Evolutionary conservation across 2,113 vertebrate genomes (phyloP).

Genomic region (Promerops cafer): DNA sequence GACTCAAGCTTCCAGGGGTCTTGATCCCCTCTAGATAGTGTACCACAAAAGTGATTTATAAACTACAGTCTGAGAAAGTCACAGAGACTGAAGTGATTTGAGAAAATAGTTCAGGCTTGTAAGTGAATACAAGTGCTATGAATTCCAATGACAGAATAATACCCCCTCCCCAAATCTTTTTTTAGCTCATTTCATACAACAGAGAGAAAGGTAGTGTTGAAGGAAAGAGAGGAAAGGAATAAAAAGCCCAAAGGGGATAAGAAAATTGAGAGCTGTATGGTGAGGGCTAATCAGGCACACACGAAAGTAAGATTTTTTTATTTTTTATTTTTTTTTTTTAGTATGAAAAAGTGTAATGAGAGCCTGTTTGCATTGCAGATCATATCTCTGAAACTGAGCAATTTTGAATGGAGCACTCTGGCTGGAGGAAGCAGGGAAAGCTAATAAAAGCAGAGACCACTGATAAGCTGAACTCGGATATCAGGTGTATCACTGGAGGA

Average conservation of each 20-base stretch:
- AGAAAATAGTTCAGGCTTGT: constrained; percentile 69
- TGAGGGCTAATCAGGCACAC: constrained; percentile 58
- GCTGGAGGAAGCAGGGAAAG: background rate
- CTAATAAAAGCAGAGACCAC: background rate
- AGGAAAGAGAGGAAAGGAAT: background rate
- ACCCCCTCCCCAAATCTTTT: constrained; percentile 44
- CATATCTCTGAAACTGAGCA: constrained; percentile 43
- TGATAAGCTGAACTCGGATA: constrained; percentile 7
- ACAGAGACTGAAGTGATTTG: constrained; percentile 63
- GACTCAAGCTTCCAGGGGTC: constrained; percentile 63
- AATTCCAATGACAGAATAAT: constrained; percentile 69
- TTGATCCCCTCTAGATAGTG: constrained; percentile 54
- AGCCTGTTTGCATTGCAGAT: constrained; percentile 67
- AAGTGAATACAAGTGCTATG: constrained; percentile 72
- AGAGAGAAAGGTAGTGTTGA: constrained; percentile 48
- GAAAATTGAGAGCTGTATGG: background rate
- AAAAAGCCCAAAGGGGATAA: constrained; percentile 4
- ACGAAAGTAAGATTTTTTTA: constrained; percentile 47
- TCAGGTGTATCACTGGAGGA: background rate
- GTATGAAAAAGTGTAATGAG: constrained; percentile 65
- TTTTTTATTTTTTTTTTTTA: background rate
- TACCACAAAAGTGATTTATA: constrained; percentile 72
- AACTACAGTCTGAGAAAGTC: constrained; percentile 66
- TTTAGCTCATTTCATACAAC: constrained; percentile 68
- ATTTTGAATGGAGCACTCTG: constrained; percentile 57